These are phyloP conservation scores for Yponomeuta sedellus DNA, from an alignment of 2,888 invertebrate species.

Conservation along the genomic window DNA sequence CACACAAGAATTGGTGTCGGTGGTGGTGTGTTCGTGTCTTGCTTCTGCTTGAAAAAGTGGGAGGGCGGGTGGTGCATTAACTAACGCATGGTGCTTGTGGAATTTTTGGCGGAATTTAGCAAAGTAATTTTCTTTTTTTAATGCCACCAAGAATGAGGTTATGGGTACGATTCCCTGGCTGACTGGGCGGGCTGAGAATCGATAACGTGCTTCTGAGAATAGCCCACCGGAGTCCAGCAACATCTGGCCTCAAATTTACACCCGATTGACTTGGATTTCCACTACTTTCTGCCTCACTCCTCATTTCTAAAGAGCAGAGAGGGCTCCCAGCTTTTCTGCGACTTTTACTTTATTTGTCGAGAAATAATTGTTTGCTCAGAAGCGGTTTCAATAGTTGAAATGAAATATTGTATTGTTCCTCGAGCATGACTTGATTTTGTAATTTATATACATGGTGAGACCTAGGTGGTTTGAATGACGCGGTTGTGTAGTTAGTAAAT, in stretches of 20 bases:
- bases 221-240: background rate
- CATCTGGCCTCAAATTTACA: background rate
- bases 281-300: background rate
- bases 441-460: background rate
- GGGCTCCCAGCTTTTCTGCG: background rate
- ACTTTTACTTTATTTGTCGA: background rate
- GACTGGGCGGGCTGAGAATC: no score
- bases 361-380: background rate
- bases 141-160: no score
- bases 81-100: no score
- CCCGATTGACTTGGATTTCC: constrained; percentile 1
- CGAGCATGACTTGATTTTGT: background rate
- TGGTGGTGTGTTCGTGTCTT: no score
- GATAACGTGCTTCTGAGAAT: background rate
- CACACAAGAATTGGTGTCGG: no score
- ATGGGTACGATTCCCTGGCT: no score
- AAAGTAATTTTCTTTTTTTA: no score
- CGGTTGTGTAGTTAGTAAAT: no score
- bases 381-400: background rate
- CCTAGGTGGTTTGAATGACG: no score
- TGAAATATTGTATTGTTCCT: background rate
- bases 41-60: no score
- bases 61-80: no score
- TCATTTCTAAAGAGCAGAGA: background rate
- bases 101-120: no score